Percentiles rank a stretch among this genome's conserved stretches.
These are phyloP conservation scores for Ametastegia equiseti DNA, from an alignment of 2,888 invertebrate species.

Conservation along the genomic window DNA sequence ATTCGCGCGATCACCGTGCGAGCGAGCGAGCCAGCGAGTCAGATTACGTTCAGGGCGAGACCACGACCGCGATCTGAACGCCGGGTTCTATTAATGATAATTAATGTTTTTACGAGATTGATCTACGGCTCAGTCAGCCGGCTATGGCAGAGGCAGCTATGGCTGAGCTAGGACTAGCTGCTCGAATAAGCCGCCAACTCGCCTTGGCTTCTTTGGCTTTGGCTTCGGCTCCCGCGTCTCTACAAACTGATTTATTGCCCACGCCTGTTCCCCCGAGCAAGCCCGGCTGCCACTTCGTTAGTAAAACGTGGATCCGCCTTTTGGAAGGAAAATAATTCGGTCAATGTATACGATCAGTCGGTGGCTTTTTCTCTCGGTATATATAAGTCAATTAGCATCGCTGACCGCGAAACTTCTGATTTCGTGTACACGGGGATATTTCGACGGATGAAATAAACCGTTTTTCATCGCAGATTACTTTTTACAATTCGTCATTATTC, in stretches of 20 bases:
- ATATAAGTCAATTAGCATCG: no score
- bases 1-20: neutral
- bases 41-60: constrained; percentile 47
- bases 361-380: no score
- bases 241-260: constrained; percentile 38
- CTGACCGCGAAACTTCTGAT: no score
- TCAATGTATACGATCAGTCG: no score
- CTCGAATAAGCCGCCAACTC: neutral
- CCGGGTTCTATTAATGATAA: constrained; percentile 57
- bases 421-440: no score
- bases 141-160: no score
- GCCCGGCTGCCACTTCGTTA: constrained; percentile 40
- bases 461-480: no score
- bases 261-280: neutral
- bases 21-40: neutral
- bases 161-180: no score
- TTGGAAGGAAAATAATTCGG: neutral
- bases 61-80: constrained; percentile 42
- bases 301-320: neutral
- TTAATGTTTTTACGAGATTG: constrained; percentile 60
- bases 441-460: no score
- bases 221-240: neutral
- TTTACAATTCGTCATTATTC: no score
- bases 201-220: neutral
- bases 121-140: constrained; percentile 49